phyloP scores from a whole-genome alignment of 2,797 vertebrate genomes.

The Molossus molossus region DNA sequence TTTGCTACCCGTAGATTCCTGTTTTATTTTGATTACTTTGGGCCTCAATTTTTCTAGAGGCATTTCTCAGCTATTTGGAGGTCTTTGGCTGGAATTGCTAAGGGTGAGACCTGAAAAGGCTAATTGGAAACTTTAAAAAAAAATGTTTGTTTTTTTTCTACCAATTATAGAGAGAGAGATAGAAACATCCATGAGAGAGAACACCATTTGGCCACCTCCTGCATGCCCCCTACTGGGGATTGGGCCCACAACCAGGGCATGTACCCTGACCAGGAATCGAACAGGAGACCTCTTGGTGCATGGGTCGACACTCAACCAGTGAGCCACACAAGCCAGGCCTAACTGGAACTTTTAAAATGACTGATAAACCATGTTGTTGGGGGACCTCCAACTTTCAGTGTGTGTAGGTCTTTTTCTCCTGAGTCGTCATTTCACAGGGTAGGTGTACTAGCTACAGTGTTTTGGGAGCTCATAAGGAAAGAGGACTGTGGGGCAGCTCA shows the following conservation, averaged over 20 bases:
- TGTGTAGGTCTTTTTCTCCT: background rate
- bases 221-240: too few species aligned
- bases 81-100: background rate
- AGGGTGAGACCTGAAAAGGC: background rate
- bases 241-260: too few species aligned
- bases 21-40: background rate
- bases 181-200: too few species aligned
- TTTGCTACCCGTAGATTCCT: background rate
- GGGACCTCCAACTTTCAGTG: background rate
- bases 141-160: too few species aligned
- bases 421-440: background rate
- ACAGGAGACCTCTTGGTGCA: too few species aligned
- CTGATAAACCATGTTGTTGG: background rate
- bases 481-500: background rate
- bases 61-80: background rate
- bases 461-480: background rate
- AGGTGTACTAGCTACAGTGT: too few species aligned
- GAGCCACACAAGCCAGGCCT: too few species aligned
- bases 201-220: too few species aligned
- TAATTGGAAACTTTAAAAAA: background rate
- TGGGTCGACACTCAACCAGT: too few species aligned
- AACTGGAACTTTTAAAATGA: background rate
- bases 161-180: too few species aligned
- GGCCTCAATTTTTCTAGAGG: background rate
- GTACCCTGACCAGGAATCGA: too few species aligned